Evolutionary conservation across 2,797 vertebrate species (phyloP).

Genomic region (Dallia pectoralis): DNA sequence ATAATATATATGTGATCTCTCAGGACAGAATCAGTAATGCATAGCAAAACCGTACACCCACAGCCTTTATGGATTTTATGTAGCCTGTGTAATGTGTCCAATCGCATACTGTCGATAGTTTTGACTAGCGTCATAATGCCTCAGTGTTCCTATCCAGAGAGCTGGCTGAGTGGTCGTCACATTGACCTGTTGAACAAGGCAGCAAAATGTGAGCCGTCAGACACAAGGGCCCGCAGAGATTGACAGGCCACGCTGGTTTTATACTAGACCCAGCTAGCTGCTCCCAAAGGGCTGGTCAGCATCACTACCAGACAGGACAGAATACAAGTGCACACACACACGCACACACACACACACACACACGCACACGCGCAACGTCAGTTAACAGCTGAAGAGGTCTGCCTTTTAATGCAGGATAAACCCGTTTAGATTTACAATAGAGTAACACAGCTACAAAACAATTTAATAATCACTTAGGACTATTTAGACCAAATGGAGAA

Average conservation of each 20-base stretch:
- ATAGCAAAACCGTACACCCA: no score
- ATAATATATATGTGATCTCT: no score
- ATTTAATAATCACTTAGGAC: background rate
- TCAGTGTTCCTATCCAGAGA: background rate
- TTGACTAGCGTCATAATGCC: background rate
- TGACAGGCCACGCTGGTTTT: conserved; percentile 5
- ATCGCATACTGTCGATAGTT: background rate
- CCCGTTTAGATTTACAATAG: background rate
- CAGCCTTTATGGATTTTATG: background rate
- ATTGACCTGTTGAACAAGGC: background rate
- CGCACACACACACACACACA: conserved; percentile 9
- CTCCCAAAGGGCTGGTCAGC: background rate
- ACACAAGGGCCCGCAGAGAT: background rate
- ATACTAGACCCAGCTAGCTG: background rate
- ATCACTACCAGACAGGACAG: background rate
- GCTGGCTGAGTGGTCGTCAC: background rate
- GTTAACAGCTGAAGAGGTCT: background rate
- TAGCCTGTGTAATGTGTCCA: background rate
- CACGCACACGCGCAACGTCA: background rate
- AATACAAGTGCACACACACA: conserved; percentile 17
- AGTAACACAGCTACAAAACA: background rate
- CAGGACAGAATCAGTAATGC: no score
- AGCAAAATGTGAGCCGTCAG: background rate
- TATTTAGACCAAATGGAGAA: background rate
- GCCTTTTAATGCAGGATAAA: background rate